Base-by-base conservation (phyloP, 2,113 vertebrate species). In the Barbus barbus region DNA sequence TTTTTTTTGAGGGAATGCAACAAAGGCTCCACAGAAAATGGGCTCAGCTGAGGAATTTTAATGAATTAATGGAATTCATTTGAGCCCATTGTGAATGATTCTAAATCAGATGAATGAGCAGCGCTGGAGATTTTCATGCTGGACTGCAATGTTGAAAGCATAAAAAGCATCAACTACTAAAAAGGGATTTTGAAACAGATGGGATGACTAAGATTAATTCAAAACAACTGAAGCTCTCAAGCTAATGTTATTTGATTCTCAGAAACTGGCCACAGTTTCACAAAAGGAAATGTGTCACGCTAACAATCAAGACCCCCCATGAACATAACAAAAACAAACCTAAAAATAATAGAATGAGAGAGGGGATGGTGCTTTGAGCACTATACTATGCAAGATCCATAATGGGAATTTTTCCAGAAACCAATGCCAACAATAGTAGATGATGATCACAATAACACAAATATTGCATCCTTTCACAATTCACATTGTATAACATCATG, bases 31-130 rank as follows among this genome's bases (percentile, higher is more conserved):
- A 92, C 92, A 92, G 90, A 93, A 92, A 92, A 93, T 92, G 93
- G 86, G 69, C 16, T 88, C 89, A 89, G 89, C 91, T 90, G 86
- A 92, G 92, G 92, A 94, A 95, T 94, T 91, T 93, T 94, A 94
- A 94, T 94, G 92, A 94, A 94, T 94, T 92, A 93, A 94, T 93
- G 93, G 93, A 91, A 89, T 91, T 93, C 91, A 90, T 92, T 92
- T 92, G 91, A 91, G 91, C 87, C 91, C 82, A 72, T 36, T 31
- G 61, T 83, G 88, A 87, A 87, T 91, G 91, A 90, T 90, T 86
- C 24, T 38, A 36, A 31, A 41, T 48, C 74, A 65, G 75, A 51
- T 71, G 58, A 84, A 78, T 56, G 78, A 86, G 65, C 60, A 76
- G 72, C 53, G 9, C 48, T 41, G 16, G 38, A 38, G 56, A 56